A percentile compares a stretch with the other conserved stretches of the same genome.
phyloP scores from a whole-genome alignment of 2,888 invertebrate genomes.

The Lasioglossum pauxillum region DNA sequence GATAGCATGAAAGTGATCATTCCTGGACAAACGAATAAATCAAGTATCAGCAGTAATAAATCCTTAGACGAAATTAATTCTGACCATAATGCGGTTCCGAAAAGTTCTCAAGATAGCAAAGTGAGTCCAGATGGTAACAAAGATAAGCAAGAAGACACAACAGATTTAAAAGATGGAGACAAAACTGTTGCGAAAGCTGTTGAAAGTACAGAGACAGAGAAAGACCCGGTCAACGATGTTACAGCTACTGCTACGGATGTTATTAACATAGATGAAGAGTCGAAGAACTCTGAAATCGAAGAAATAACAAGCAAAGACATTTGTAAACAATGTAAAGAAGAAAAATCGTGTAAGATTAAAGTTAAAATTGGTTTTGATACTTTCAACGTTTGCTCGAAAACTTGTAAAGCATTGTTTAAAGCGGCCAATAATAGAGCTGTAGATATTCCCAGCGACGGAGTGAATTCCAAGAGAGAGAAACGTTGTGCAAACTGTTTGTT shows the following conservation, averaged over 20 bases:
- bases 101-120: conserved; percentile 24
- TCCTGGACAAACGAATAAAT: conserved; percentile 60
- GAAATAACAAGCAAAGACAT: conserved; percentile 76
- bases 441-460: conserved; percentile 82
- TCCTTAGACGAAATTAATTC: conserved; percentile 45
- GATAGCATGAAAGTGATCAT: conserved; percentile 81
- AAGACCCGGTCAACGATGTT: conserved; percentile 35
- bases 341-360: conserved; percentile 78
- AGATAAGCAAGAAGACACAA: conserved; percentile 27
- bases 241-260: conserved; percentile 66
- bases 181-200: conserved; percentile 16
- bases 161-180: conserved; percentile 44
- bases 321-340: conserved; percentile 81
- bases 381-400: conserved; percentile 81
- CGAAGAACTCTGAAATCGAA: conserved; percentile 79
- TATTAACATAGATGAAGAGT: conserved; percentile 85
- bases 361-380: conserved; percentile 85
- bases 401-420: conserved; percentile 78
- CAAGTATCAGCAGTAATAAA: conserved; percentile 60
- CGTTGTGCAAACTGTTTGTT: conserved; percentile 82
- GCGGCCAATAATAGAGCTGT: conserved; percentile 79
- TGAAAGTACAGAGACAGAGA: conserved; percentile 33
- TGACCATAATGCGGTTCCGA: conserved; percentile 29
- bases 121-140: conserved; percentile 26
- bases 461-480: conserved; percentile 82